Evolutionary conservation across 1,140 invertebrate species (phyloP).

Genomic region (Macrosteles quadrilineatus): DNA sequence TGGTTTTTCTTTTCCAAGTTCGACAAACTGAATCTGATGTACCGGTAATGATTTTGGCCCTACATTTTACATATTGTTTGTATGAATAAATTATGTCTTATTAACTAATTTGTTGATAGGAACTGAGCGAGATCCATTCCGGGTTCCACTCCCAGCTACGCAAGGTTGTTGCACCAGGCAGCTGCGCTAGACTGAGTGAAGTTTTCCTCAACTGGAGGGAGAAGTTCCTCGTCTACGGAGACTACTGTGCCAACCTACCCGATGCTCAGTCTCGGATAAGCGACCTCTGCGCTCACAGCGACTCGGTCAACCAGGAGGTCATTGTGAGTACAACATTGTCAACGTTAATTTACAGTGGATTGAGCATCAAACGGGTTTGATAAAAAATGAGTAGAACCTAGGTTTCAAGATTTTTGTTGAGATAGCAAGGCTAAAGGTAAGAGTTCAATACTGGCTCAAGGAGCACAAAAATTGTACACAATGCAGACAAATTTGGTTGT

Average conservation of each 20-base stretch:
- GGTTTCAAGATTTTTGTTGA: no score
- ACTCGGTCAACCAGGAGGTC: constrained; percentile 59
- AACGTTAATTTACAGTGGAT: not conserved
- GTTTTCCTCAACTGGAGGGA: constrained; percentile 90
- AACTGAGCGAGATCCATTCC: constrained; percentile 83
- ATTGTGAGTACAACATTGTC: constrained; percentile 49
- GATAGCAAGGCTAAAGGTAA: no score
- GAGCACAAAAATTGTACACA: no score
- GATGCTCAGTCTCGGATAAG: constrained; percentile 75
- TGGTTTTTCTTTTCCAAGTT: no score
- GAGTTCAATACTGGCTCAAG: no score
- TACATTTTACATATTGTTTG: no score
- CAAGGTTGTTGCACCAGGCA: constrained; percentile 62
- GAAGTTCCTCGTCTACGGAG: constrained; percentile 90
- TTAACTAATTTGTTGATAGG: constrained; percentile 57
- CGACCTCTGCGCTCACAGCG: constrained; percentile 67
- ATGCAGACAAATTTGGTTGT: no score
- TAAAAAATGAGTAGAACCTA: no score
- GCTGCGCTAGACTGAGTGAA: constrained; percentile 59
- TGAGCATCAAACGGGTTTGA: not conserved
- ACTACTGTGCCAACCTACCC: constrained; percentile 93
- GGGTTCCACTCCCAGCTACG: constrained; percentile 78
- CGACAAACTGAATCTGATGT: no score
- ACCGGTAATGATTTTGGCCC: no score
- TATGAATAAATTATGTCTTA: no score